These are phyloP conservation scores for Pseudorhombus dupliciocellatus DNA, from an alignment of 2,113 vertebrate species.

Conservation along the genomic window DNA sequence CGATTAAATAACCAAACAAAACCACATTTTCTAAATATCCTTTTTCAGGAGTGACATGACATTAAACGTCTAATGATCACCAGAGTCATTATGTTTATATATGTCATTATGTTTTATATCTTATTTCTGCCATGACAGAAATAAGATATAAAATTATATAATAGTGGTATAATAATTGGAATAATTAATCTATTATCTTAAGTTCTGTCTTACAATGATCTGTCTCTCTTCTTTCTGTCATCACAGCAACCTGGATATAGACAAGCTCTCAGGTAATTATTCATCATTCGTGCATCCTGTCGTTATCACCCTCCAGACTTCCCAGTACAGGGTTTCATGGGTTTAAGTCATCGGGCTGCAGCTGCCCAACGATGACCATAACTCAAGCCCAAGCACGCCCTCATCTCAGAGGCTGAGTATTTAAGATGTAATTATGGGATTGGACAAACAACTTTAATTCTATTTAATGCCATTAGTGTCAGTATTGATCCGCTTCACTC, in stretches of 20 bases:
- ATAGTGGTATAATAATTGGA: too few relatives aligned
- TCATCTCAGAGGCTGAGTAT: background rate
- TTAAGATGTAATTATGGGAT: background rate
- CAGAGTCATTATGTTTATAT: too few relatives aligned
- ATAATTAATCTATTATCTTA: too few relatives aligned
- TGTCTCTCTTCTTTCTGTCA: slow-evolving; percentile 1
- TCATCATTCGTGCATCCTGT: background rate
- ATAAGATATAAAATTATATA: too few relatives aligned
- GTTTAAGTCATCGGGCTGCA: background rate
- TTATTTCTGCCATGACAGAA: too few relatives aligned
- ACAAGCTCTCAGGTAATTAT: slow-evolving; percentile 73
- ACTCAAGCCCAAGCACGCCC: background rate
- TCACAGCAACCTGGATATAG: slow-evolving; percentile 75
- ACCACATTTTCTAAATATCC: background rate
- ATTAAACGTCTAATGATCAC: too few relatives aligned
- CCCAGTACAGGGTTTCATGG: background rate
- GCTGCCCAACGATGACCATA: background rate
- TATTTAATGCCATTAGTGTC: background rate
- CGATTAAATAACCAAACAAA: background rate
- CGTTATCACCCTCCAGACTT: background rate
- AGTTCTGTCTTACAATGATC: too few relatives aligned
- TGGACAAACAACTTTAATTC: background rate
- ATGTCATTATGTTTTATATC: too few relatives aligned
- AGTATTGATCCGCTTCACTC: background rate
- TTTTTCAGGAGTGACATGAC: too few relatives aligned